Conservation (phyloP, 2,113 vertebrate species). For the Tichodroma muraria region DNA sequence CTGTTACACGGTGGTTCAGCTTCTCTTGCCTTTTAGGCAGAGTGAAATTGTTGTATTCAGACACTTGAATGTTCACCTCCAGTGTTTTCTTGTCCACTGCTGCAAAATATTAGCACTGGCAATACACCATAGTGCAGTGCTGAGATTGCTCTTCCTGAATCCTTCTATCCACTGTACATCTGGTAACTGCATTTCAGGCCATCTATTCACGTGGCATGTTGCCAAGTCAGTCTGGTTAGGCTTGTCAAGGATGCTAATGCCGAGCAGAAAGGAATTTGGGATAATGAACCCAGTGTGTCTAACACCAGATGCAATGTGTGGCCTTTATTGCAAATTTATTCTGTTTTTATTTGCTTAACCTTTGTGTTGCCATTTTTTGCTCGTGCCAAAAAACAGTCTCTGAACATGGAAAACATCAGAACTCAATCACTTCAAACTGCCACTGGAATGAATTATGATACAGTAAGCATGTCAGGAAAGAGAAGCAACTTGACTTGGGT, state of each 20-base stretch:
- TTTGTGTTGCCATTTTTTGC: constrained; percentile 33
- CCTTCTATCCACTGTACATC: not conserved
- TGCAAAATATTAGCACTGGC: not conserved
- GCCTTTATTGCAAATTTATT: constrained; percentile 29
- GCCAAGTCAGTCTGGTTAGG: not conserved
- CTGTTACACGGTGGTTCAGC: not conserved
- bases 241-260: constrained; percentile 9
- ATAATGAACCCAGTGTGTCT: not conserved
- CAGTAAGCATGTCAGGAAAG: not conserved
- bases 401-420: not conserved
- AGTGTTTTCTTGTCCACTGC: not conserved
- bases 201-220: not conserved
- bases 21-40: not conserved
- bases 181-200: not conserved
- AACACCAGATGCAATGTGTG: not conserved
- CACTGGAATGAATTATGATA: not conserved
- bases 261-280: not conserved
- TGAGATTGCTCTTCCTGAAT: not conserved
- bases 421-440: not conserved
- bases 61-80: not conserved
- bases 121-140: accelerated
- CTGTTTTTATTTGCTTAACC: constrained; percentile 36
- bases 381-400: not conserved
- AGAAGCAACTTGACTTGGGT: not conserved
- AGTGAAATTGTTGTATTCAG: not conserved